A percentile compares a stretch with the other conserved stretches of the same genome.
Conservation (phyloP, 2,797 vertebrate species). For the Parauchenoglanis ngamensis region DNA sequence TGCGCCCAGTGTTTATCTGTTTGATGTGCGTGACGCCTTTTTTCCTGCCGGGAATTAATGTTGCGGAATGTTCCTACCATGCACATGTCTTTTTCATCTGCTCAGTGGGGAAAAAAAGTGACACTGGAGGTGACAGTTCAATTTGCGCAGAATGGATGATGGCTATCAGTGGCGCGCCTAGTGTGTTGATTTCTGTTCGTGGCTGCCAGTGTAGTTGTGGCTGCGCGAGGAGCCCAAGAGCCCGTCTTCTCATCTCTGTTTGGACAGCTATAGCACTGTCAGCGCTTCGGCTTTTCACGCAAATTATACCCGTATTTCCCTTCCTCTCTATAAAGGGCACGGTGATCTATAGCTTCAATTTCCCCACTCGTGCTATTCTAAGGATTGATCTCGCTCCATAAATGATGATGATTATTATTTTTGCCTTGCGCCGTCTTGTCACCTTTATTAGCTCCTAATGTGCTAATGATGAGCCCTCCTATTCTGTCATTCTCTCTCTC, state of each 20-base stretch:
- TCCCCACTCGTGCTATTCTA: slow-evolving; percentile 68
- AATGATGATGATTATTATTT: slow-evolving; percentile 69
- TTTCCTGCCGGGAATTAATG: slow-evolving; percentile 74
- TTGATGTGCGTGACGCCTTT: slow-evolving; percentile 68
- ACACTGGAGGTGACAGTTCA: slow-evolving; percentile 95
- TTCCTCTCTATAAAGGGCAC: slow-evolving; percentile 67
- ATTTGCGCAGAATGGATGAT: slow-evolving; percentile 96
- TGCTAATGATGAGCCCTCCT: slow-evolving; percentile 65
- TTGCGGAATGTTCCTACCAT: slow-evolving; percentile 76
- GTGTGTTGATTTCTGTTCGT: slow-evolving; percentile 84
- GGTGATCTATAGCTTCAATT: slow-evolving; percentile 79
- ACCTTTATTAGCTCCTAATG: slow-evolving; percentile 52
- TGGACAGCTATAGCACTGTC: slow-evolving; percentile 82
- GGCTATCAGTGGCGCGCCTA: slow-evolving; percentile 78
- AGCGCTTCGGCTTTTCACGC: slow-evolving; percentile 71
- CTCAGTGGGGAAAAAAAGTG: slow-evolving; percentile 81
- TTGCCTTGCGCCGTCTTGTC: slow-evolving; percentile 64
- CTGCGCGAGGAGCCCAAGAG: slow-evolving; percentile 66
- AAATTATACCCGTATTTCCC: slow-evolving; percentile 74
- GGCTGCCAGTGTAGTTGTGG: slow-evolving; percentile 79
- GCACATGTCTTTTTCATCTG: slow-evolving; percentile 87
- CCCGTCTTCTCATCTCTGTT: slow-evolving; percentile 70
- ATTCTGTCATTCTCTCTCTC: slow-evolving; percentile 55
- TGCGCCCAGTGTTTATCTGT: slow-evolving; percentile 65
- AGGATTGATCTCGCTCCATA: slow-evolving; percentile 68